Percentiles rank a stretch among this genome's conserved stretches.
These are phyloP conservation scores for Uromys caudimaculatus DNA, from an alignment of 2,797 vertebrate genomes.

Conservation along the genomic window DNA sequence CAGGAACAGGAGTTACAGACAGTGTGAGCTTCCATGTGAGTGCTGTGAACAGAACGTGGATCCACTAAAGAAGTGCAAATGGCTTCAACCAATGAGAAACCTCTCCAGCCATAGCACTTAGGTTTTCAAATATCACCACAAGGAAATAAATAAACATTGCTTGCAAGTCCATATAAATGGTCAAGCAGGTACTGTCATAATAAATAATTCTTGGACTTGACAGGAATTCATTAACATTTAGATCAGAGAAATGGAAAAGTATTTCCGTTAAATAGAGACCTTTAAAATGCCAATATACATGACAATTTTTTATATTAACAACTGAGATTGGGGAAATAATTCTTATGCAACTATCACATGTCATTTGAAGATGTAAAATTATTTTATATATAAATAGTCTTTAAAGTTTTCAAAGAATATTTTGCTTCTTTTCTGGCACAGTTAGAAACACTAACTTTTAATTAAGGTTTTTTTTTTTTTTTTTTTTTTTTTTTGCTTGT, in stretches of 20 bases:
- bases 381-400: not conserved
- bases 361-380: slow-evolving; percentile 34
- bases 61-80: not conserved
- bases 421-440: not conserved
- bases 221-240: not conserved
- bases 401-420: not conserved
- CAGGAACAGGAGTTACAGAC: not conserved
- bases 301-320: not conserved
- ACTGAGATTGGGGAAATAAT: not conserved
- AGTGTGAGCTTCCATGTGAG: not conserved
- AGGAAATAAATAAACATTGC: not conserved
- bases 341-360: not conserved
- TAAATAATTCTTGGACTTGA: not conserved
- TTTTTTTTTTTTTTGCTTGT: not conserved
- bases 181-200: not conserved
- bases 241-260: not conserved
- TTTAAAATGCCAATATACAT: not conserved
- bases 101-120: not conserved
- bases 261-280: not conserved
- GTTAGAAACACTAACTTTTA: not conserved
- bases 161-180: not conserved
- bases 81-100: not conserved
- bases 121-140: not conserved
- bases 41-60: not conserved
- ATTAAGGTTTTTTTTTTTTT: not conserved